Evolutionary conservation across 2,888 invertebrate genomes (phyloP).

Genomic region (Nymphalis polychloros): DNA sequence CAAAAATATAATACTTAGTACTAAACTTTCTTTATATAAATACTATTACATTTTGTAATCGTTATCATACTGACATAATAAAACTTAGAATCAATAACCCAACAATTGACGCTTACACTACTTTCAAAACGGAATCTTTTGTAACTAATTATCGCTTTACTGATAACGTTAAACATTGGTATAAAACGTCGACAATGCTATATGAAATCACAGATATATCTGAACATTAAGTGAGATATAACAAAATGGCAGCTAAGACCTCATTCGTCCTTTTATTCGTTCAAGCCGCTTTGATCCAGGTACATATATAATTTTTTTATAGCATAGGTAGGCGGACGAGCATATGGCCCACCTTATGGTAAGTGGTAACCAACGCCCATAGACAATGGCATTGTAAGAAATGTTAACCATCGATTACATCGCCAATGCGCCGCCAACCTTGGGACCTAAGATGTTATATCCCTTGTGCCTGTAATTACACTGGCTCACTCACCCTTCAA

Average conservation of each 20-base stretch:
- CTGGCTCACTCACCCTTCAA: too few relatives aligned
- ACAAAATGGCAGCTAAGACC: slow-evolving; percentile 29
- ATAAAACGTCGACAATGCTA: too few relatives aligned
- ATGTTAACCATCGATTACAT: too few relatives aligned
- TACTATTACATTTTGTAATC: slow-evolving; percentile 4
- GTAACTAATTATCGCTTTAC: neutral
- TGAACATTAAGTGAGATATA: neutral
- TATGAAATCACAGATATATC: neutral
- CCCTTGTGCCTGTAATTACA: too few relatives aligned
- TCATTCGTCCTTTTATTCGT: slow-evolving; percentile 36
- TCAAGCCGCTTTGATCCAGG: slow-evolving; percentile 41
- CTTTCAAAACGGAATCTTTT: slow-evolving; percentile 1
- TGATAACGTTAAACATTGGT: neutral
- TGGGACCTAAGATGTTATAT: too few relatives aligned
- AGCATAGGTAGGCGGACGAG: too few relatives aligned
- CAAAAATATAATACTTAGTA: neutral
- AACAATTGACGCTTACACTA: neutral
- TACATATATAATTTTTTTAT: too few relatives aligned
- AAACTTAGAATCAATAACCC: slow-evolving; percentile 14
- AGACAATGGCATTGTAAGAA: too few relatives aligned
- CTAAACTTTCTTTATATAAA: slow-evolving; percentile 4
- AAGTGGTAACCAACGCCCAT: too few relatives aligned
- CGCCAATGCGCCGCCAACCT: too few relatives aligned
- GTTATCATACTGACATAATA: slow-evolving; percentile 6
- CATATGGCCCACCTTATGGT: too few relatives aligned